Percentiles rank a stretch among this genome's conserved stretches.
phyloP scores from a whole-genome alignment of 2,888 invertebrate species.

The Epinotia ramella region DNA sequence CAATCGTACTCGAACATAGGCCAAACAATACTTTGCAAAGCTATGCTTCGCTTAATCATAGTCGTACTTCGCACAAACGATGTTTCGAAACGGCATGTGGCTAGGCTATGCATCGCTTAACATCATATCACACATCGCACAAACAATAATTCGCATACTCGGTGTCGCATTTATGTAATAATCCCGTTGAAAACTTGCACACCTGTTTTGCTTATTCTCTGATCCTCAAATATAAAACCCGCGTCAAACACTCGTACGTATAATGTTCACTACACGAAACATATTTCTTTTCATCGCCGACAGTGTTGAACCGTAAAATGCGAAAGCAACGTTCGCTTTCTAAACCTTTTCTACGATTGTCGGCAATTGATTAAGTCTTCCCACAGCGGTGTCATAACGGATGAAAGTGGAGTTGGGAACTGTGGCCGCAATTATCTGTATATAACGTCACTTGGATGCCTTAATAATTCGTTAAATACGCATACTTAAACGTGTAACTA shows the following conservation, averaged over 20 bases:
- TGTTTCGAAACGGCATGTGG: too few species aligned
- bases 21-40: too few species aligned
- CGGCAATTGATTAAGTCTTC: slow-evolving; percentile 52
- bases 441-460: background rate
- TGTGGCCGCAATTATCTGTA: background rate
- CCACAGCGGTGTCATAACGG: slow-evolving; percentile 35
- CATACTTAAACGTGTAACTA: too few species aligned
- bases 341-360: slow-evolving; percentile 51
- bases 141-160: too few species aligned
- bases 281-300: background rate
- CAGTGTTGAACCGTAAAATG: slow-evolving; percentile 17
- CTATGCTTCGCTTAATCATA: too few species aligned
- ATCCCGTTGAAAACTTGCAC: too few species aligned
- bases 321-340: slow-evolving; percentile 32
- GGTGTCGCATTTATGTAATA: too few species aligned
- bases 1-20: too few species aligned
- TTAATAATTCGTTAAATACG: background rate
- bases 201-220: too few species aligned
- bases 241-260: background rate
- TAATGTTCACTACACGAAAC: background rate
- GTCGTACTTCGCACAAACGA: too few species aligned
- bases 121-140: too few species aligned
- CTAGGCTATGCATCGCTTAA: too few species aligned
- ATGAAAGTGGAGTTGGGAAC: slow-evolving; percentile 30
- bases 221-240: background rate